Percentiles rank a stretch among this genome's conserved stretches.
Conservation (phyloP, 2,888 invertebrate species). For the Volucella zonaria region DNA sequence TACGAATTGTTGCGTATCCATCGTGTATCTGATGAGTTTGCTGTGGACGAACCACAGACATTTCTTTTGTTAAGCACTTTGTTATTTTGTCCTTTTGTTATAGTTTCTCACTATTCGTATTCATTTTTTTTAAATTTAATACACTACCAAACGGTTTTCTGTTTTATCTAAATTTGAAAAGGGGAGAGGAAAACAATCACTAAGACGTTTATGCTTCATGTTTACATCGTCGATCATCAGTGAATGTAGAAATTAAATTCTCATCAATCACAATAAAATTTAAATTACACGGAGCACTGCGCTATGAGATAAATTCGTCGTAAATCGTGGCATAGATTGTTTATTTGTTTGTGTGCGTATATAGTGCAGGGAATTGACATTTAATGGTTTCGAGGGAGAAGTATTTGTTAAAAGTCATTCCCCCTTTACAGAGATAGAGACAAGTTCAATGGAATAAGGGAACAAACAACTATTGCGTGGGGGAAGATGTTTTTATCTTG, state of each 20-base stretch:
- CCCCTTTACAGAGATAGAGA: neutral
- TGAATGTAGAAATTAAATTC: slow-evolving; percentile 63
- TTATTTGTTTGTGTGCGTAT: neutral
- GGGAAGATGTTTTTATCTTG: neutral
- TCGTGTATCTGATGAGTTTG: slow-evolving; percentile 86
- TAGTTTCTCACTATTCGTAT: slow-evolving; percentile 11
- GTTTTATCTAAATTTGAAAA: slow-evolving; percentile 29
- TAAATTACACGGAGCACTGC: slow-evolving; percentile 41
- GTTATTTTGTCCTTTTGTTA: slow-evolving; percentile 29
- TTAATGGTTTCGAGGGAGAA: slow-evolving; percentile 16
- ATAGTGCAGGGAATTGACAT: slow-evolving; percentile 19
- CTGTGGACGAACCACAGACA: slow-evolving; percentile 76
- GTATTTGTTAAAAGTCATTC: neutral
- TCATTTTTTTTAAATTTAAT: slow-evolving; percentile 41
- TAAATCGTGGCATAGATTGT: neutral
- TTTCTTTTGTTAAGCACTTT: slow-evolving; percentile 21
- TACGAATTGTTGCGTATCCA: slow-evolving; percentile 93
- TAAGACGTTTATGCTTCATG: slow-evolving; percentile 5
- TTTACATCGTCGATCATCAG: slow-evolving; percentile 54
- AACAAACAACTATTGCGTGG: neutral
- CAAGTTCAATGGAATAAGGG: slow-evolving; percentile 5
- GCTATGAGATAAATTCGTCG: slow-evolving; percentile 12
- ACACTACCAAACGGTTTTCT: slow-evolving; percentile 6
- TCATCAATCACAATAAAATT: slow-evolving; percentile 66
- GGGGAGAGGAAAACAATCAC: slow-evolving; percentile 19